Conservation (phyloP, 2,797 vertebrate species). For the Mergus octosetaceus region DNA sequence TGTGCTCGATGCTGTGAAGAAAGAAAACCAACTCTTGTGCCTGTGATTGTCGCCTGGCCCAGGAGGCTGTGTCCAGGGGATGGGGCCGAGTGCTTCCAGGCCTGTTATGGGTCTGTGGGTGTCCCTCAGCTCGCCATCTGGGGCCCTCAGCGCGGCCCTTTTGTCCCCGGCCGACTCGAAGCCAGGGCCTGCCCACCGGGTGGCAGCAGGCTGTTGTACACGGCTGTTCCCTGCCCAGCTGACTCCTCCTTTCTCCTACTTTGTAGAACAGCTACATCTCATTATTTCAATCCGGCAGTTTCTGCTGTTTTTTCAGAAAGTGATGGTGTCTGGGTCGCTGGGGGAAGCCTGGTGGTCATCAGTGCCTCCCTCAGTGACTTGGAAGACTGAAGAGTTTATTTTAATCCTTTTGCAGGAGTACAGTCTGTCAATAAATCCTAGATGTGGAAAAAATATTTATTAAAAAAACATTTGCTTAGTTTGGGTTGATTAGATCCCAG, state of each 20-base stretch:
- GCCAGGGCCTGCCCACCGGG: constrained; percentile 22
- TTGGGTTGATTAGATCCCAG: neutral
- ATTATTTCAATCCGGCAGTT: neutral
- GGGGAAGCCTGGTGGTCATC: neutral
- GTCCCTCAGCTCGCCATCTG: neutral
- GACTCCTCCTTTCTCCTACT: neutral
- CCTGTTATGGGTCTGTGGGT: neutral
- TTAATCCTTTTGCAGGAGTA: neutral
- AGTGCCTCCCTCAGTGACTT: neutral
- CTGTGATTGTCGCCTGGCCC: neutral
- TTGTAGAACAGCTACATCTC: neutral
- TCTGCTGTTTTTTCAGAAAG: neutral
- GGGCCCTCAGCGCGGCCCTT: neutral
- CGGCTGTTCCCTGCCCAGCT: neutral
- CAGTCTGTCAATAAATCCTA: neutral
- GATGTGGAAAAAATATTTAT: neutral
- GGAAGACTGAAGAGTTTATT: neutral
- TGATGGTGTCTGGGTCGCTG: accelerated
- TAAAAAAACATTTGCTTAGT: neutral
- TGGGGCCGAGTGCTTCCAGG: neutral
- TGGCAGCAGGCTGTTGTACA: neutral
- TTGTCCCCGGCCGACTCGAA: accelerated
- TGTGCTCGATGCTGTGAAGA: neutral
- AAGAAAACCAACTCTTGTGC: neutral
- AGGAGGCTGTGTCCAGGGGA: neutral